Conservation (phyloP, 2,888 invertebrate species). For the Cantharis rustica region DNA sequence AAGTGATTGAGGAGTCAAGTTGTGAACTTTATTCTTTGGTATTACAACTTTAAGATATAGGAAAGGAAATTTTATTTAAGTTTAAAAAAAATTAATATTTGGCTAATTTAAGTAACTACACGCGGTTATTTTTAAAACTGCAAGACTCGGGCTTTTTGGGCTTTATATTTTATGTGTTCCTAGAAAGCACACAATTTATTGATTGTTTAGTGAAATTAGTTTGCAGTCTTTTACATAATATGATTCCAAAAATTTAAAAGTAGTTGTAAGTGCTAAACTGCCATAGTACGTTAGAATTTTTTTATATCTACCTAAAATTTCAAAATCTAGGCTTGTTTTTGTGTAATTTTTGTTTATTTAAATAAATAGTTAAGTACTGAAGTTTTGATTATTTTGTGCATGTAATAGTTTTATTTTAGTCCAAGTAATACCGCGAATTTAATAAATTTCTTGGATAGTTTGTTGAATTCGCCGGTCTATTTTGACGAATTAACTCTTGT, state of each 20-base stretch:
- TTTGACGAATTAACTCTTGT: not conserved
- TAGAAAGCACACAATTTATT: not conserved
- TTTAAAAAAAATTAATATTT: not conserved
- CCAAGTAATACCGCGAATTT: not conserved
- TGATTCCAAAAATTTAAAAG: not conserved
- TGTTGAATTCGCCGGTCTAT: not conserved
- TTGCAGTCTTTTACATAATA: not conserved
- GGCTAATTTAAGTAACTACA: not conserved
- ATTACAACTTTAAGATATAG: not conserved
- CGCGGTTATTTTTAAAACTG: not conserved
- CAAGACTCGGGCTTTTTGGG: not conserved
- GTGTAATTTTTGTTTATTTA: slow-evolving; percentile 17
- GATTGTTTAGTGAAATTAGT: not conserved
- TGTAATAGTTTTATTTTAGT: not conserved
- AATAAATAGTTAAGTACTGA: slow-evolving; percentile 15
- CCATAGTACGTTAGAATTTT: not conserved
- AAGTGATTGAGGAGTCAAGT: not conserved
- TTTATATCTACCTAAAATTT: not conserved
- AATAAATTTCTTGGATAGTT: not conserved
- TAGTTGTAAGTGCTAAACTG: not conserved
- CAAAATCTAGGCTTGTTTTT: not conserved
- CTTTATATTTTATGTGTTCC: not conserved
- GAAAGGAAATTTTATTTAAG: not conserved
- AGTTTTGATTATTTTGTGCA: slow-evolving; percentile 7
- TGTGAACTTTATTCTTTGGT: not conserved